Percentiles rank a stretch among this genome's conserved stretches.
These are phyloP conservation scores for Clarias macrocephalus DNA, from an alignment of 2,113 vertebrate genomes.

Conservation along the genomic window DNA sequence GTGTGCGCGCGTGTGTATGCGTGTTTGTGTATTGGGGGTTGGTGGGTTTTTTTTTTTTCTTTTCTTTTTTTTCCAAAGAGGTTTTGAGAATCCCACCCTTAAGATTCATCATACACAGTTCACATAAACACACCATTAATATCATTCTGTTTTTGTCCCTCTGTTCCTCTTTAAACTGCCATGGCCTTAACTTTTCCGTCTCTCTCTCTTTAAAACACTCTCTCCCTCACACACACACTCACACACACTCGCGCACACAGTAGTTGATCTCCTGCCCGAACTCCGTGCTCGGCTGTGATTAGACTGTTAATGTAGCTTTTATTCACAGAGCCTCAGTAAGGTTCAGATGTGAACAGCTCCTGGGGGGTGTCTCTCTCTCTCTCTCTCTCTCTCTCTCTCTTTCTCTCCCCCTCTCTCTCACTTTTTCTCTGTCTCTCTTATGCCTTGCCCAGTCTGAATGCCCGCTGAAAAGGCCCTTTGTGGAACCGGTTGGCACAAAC, in stretches of 20 bases:
- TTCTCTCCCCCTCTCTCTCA: background rate
- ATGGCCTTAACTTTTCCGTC: background rate
- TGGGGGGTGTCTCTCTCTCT: slow-evolving; percentile 38
- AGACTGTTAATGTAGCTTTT: slow-evolving; percentile 51
- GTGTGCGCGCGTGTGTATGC: background rate
- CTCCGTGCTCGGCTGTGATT: slow-evolving; percentile 17
- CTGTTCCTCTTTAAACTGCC: background rate
- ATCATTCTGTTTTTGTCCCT: slow-evolving; percentile 33
- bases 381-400: slow-evolving; percentile 10
- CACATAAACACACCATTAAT: background rate
- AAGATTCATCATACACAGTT: slow-evolving; percentile 58
- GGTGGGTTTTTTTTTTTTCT: slow-evolving; percentile 30
- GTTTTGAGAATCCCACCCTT: slow-evolving; percentile 49
- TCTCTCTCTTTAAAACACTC: background rate
- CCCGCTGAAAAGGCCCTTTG: slow-evolving; percentile 31
- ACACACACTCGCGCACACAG: background rate
- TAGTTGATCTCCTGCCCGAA: background rate
- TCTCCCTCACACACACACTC: background rate
- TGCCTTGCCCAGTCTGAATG: slow-evolving; percentile 14
- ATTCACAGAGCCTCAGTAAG: slow-evolving; percentile 53
- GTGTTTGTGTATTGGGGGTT: background rate
- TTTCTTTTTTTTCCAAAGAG: slow-evolving; percentile 35
- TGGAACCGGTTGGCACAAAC: slow-evolving; percentile 29
- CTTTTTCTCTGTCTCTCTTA: background rate
- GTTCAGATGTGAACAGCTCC: slow-evolving; percentile 53